Evolutionary conservation across 2,113 vertebrate genomes (phyloP).

Genomic region (Chascanopsetta lugubris): DNA sequence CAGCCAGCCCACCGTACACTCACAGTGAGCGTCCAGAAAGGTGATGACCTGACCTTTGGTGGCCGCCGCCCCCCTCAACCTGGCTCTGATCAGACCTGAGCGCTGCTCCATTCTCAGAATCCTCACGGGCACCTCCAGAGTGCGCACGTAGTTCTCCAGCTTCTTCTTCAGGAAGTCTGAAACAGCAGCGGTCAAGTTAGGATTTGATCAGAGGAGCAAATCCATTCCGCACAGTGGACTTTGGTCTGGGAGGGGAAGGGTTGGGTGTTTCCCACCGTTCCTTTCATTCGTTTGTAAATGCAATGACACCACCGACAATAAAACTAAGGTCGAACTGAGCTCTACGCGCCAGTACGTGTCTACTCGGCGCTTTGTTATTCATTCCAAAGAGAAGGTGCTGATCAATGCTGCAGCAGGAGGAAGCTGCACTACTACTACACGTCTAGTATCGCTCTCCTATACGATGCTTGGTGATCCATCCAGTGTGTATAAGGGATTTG

Average conservation of each 20-base stretch:
- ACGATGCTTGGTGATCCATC: background rate
- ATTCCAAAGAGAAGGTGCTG: background rate
- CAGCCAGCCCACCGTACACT: slow-evolving; percentile 94
- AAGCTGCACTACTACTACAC: background rate
- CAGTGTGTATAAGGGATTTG: background rate
- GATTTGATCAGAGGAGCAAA: no score
- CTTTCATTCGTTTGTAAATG: no score
- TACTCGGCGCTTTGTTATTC: no score
- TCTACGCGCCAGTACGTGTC: background rate
- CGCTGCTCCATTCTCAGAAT: slow-evolving; percentile 95
- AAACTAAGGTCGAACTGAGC: no score
- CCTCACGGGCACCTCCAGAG: slow-evolving; percentile 85
- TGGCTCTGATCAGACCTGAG: slow-evolving; percentile 93
- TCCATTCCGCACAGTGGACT: no score
- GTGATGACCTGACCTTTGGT: slow-evolving; percentile 93
- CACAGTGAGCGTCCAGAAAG: slow-evolving; percentile 96
- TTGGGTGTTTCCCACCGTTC: no score
- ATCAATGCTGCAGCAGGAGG: background rate
- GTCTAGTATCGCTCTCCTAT: background rate
- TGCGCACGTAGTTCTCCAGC: slow-evolving; percentile 87
- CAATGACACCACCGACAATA: no score
- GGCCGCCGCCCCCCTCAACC: slow-evolving; percentile 91
- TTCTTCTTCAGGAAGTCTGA: slow-evolving; percentile 92
- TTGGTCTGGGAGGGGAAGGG: no score
- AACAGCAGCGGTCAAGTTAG: background rate